These are phyloP conservation scores for Aethina tumida DNA, from an alignment of 1,140 invertebrate species.

Conservation along the genomic window DNA sequence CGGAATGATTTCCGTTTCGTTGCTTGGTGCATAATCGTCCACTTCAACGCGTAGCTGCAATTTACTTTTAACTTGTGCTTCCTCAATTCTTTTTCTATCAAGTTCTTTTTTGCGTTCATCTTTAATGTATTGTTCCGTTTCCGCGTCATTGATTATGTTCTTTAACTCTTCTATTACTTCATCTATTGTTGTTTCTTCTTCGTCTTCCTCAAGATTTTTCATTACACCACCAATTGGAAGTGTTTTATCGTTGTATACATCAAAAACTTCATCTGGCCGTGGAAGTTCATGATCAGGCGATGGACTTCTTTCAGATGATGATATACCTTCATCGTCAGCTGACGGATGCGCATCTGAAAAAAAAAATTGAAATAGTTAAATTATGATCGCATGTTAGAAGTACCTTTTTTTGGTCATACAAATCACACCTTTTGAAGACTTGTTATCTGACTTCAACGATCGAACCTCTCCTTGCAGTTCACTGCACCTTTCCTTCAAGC, in stretches of 20 bases:
- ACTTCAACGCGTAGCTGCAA: constrained; percentile 27
- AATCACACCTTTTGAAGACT: constrained; percentile 15
- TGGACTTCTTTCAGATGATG: constrained; percentile 67
- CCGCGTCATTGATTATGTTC: constrained; percentile 76
- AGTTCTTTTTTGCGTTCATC: constrained; percentile 33
- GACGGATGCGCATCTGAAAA: constrained; percentile 51
- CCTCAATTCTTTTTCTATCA: constrained; percentile 33
- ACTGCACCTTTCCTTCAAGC: constrained; percentile 61
- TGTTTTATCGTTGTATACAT: constrained; percentile 43
- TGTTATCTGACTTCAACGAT: constrained; percentile 29
- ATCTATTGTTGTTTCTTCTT: constrained; percentile 75
- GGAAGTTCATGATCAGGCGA: constrained; percentile 53
- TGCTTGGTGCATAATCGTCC: constrained; percentile 20
- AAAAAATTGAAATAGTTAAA: constrained; percentile 7
- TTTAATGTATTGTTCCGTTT: constrained; percentile 56
- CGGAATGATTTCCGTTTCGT: constrained; percentile 51
- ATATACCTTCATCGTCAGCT: constrained; percentile 76
- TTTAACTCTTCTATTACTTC: constrained; percentile 77
- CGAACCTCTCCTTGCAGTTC: constrained; percentile 51
- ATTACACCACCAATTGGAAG: constrained; percentile 26
- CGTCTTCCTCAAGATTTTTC: constrained; percentile 31
- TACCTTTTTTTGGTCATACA: constrained; percentile 14
- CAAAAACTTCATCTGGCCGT: constrained; percentile 49
- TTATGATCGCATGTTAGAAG: neutral
- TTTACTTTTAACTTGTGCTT: constrained; percentile 24